Base-by-base conservation (phyloP, 2,797 vertebrate genomes). In the Rachycentron canadum region DNA sequence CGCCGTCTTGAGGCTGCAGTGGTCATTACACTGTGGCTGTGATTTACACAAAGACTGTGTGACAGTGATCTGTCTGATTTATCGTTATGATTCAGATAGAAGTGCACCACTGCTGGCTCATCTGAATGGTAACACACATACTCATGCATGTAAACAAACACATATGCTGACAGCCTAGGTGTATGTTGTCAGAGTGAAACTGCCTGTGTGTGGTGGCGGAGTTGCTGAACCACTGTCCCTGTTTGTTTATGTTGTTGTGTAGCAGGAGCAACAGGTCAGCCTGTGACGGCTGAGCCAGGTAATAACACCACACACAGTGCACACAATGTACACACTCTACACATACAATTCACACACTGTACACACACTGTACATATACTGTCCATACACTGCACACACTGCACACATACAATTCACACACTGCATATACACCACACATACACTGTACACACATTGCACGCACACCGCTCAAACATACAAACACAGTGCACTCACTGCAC, bases 31-130 rank as follows among this genome's bases (percentile, higher is more conserved):
- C 5, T 23, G n/a, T n/a, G n/a, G n/a, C n/a, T n/a, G n/a, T 25
- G n/a, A 50, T 25, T 23, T 25, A 11, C 32, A 32, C 32, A 32
- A 32, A 32, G 32, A 32, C 1, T n/a, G 8, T 21, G 7, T 49
- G 8, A 23, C 9, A 49, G 1, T n/a, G 21, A 23, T 23, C 21
- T 11, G 45, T n/a, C 5, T 21, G 43, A 45, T 52, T 52, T 38
- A 7, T 5, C 38, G 40, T 68, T 59, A 1, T 49, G 13, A 69
- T 81, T 32, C n/a, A 89, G 87, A 79, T 0, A 80, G 78, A 77
- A 49, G 10, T 11, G 16, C 3, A 28, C 5, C 34, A 7, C 68
- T 83, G 57, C 38, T 88, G 52, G 32, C 16, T 12, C 58, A 77
- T 36, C 57, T 84, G 9, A 34, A 85, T 3, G 76, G 86, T 87